Base-by-base conservation (phyloP, 2,888 invertebrate species). In the Margaritifera margaritifera region DNA sequence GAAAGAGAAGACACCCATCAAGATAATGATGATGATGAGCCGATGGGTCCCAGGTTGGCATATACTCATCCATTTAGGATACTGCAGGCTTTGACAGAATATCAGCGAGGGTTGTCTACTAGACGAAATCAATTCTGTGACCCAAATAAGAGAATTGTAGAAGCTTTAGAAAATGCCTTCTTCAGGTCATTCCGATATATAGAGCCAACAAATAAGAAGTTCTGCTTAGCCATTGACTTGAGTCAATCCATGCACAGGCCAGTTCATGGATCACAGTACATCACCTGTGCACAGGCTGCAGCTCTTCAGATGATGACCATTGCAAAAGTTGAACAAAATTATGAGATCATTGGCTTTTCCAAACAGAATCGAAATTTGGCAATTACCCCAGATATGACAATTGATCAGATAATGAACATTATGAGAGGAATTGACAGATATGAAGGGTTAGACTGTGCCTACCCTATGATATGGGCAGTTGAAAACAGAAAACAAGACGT, bases 161-260 rank as follows among this genome's bases (percentile, higher is more conserved):
- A 62, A 0, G 84, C 84, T 4, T 74, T 88, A 53, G 84, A 87
- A 64, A 64, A 75, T 4, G 88, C 87, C 6, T 89, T 89, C 75
- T 87, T 87, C 72, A 66, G 74, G 56, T 78, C 88, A 3, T 90
- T 90, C 78, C 72, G 81, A 19, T 90, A 91, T 78, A 85, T 92
- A 1, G 86, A 90, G 77, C 84, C 92, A 4, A 92, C 92, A 2
- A 90, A 90, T 18, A 90, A 92, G 74, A 89, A 92, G 63, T 92
- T 92, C 78, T 88, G 93, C 79, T 86, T 93, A 54, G 92, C 92
- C 1, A 89, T 93, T 22, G 92, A 93, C 78, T 91, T 92, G 78
- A 91, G 92, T 64, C 90, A 90, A 50, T 81, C 85, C 22, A 89
- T 91, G 88, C 68, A 82, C 15, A 89, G 63, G 89, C 86, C 74